A percentile compares a stretch with the other conserved stretches of the same genome.
Evolutionary conservation across 2,113 vertebrate species (phyloP).

Genomic region (Tylochromis polylepis): DNA sequence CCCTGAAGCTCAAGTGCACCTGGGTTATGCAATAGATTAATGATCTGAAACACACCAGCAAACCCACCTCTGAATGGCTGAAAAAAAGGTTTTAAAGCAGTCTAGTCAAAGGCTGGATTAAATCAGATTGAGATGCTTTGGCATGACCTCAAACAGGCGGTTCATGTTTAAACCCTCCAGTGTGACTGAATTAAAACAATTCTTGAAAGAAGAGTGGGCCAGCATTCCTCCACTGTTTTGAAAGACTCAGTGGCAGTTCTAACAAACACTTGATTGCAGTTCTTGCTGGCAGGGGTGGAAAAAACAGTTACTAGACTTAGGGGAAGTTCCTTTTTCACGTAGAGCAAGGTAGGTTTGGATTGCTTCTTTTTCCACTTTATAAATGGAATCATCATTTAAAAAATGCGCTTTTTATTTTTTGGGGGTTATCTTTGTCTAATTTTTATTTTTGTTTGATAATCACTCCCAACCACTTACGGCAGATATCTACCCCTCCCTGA

Average conservation of each 20-base stretch:
- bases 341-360: neutral
- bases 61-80: neutral
- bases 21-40: neutral
- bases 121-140: neutral
- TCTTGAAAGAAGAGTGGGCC: neutral
- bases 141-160: neutral
- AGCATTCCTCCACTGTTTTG: neutral
- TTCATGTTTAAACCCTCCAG: neutral
- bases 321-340: neutral
- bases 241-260: neutral
- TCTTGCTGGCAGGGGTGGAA: neutral
- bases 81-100: too few species aligned
- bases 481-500: neutral
- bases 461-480: neutral
- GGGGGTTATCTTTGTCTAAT: neutral
- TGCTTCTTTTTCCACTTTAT: neutral
- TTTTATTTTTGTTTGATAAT: neutral
- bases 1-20: rapidly evolving
- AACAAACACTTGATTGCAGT: neutral
- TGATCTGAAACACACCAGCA: neutral
- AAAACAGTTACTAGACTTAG: neutral
- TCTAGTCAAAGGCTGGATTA: neutral
- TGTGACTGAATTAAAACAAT: neutral
- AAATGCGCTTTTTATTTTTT: neutral
- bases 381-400: neutral